phyloP scores from a whole-genome alignment of 2,888 invertebrate species.

The Cantharis lateralis region DNA sequence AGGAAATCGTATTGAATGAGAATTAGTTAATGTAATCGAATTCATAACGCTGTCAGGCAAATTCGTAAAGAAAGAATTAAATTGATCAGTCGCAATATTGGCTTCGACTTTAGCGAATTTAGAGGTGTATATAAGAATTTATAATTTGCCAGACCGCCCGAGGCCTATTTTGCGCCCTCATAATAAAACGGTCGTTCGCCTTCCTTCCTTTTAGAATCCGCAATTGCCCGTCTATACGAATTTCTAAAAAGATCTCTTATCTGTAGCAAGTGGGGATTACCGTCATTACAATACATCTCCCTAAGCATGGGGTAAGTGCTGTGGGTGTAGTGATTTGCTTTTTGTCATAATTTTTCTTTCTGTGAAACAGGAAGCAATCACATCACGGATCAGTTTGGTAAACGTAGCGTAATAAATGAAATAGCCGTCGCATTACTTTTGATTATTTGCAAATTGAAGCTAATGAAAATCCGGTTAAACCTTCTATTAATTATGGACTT shows the following conservation, averaged over 20 bases:
- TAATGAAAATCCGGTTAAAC: not conserved
- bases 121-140: not conserved
- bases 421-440: not conserved
- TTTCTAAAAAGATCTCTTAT: not conserved
- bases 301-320: not conserved
- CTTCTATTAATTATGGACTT: not conserved
- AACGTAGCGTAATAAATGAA: not conserved
- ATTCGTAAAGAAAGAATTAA: not conserved
- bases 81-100: not conserved
- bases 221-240: not conserved
- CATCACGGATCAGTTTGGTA: not conserved
- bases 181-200: not conserved
- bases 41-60: not conserved
- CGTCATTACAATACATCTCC: not conserved
- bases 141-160: not conserved
- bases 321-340: not conserved
- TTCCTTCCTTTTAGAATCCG: not conserved
- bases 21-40: not conserved
- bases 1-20: too few species aligned
- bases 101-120: not conserved
- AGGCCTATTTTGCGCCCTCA: not conserved
- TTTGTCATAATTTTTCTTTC: not conserved
- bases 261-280: not conserved
- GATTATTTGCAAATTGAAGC: not conserved
- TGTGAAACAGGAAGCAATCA: not conserved